phyloP scores from a whole-genome alignment of 2,113 vertebrate genomes.

The Melanotaenia duboulayi region DNA sequence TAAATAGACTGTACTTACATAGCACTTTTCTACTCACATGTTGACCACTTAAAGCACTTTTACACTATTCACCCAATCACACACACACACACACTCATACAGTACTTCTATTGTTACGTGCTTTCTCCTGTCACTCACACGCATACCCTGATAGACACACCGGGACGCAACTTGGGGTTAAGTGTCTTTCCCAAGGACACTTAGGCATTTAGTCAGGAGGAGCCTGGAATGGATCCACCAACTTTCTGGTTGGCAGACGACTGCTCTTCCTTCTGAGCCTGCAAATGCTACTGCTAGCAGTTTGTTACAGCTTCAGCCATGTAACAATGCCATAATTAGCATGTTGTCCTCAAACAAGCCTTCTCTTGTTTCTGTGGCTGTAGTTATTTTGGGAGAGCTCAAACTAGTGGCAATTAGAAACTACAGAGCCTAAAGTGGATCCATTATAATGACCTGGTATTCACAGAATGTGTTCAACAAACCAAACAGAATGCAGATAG shows the following conservation, averaged over 20 bases:
- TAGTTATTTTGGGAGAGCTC: slow-evolving; percentile 62
- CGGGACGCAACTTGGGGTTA: no score
- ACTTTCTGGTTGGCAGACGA: no score
- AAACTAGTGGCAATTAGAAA: slow-evolving; percentile 43
- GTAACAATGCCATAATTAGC: slow-evolving; percentile 63
- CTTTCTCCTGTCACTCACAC: no score
- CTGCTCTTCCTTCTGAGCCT: no score
- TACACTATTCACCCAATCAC: no score
- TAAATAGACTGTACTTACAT: background rate
- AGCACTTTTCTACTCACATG: background rate
- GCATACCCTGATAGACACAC: no score
- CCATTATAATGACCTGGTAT: slow-evolving; percentile 41
- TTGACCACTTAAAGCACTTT: background rate
- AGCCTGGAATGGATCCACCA: no score
- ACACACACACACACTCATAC: no score
- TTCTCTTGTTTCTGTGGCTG: slow-evolving; percentile 56
- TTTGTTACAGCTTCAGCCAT: slow-evolving; percentile 12
- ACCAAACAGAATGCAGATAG: slow-evolving; percentile 9
- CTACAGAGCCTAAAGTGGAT: slow-evolving; percentile 54
- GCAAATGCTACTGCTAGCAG: background rate
- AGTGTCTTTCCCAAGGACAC: no score
- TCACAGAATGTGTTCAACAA: slow-evolving; percentile 43
- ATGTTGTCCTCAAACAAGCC: slow-evolving; percentile 47
- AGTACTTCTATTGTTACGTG: no score
- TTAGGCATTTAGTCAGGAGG: no score